Conservation (phyloP, 2,113 vertebrate species). For the Seriola dumerili region DNA sequence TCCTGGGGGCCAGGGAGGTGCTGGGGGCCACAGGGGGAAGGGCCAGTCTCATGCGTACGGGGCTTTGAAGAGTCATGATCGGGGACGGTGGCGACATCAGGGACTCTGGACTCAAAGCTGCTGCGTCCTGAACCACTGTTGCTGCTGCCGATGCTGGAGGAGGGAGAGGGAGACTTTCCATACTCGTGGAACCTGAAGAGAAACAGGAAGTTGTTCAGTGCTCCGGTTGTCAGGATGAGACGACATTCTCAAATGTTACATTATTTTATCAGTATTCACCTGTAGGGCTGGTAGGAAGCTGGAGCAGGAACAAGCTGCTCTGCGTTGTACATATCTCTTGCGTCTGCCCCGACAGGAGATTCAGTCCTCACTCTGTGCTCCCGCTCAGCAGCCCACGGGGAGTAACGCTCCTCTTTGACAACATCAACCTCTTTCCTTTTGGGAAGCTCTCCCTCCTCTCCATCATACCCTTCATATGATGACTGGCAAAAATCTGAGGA, state of each 20-base stretch:
- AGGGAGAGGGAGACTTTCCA: slow-evolving; percentile 77
- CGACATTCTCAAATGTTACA: too few species aligned
- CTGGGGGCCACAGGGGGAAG: slow-evolving; percentile 73
- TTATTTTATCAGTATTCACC: slow-evolving; percentile 74
- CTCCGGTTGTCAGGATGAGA: neutral
- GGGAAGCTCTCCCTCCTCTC: slow-evolving; percentile 74
- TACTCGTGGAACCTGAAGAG: slow-evolving; percentile 73
- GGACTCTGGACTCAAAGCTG: slow-evolving; percentile 80
- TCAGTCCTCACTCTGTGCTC: slow-evolving; percentile 75
- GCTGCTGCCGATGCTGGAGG: slow-evolving; percentile 77
- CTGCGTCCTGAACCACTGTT: slow-evolving; percentile 64
- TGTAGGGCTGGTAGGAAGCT: slow-evolving; percentile 84
- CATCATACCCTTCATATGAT: slow-evolving; percentile 75
- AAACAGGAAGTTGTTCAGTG: neutral
- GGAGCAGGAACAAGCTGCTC: slow-evolving; percentile 89
- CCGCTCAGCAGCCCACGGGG: slow-evolving; percentile 86
- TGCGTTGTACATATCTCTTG: slow-evolving; percentile 82
- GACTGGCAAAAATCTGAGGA: slow-evolving; percentile 75
- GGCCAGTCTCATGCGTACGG: slow-evolving; percentile 62
- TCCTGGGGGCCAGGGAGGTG: slow-evolving; percentile 83
- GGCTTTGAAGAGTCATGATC: slow-evolving; percentile 83
- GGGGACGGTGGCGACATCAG: slow-evolving; percentile 84
- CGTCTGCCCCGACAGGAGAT: slow-evolving; percentile 78
- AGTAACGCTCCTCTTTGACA: slow-evolving; percentile 85
- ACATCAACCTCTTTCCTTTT: slow-evolving; percentile 68